Evolutionary conservation across 2,888 invertebrate species (phyloP).

Genomic region (Alviniconcha strummeri): DNA sequence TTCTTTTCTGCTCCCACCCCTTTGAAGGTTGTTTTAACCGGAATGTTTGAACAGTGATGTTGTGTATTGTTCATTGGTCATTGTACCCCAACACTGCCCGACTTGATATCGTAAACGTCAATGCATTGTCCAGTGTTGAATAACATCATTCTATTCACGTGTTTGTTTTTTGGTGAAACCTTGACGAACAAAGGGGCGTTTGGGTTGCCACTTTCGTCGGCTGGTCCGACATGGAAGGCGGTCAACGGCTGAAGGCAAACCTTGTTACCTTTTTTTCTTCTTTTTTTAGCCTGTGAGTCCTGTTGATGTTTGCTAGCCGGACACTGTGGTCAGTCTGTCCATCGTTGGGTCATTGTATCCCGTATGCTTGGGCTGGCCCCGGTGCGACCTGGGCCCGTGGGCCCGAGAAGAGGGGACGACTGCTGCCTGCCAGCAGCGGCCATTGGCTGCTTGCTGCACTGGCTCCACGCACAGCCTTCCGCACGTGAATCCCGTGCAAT

Average conservation of each 20-base stretch:
- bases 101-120: background rate
- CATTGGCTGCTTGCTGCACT: background rate
- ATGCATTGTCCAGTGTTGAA: background rate
- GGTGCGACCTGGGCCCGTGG: constrained; percentile 30
- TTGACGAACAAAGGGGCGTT: too few relatives aligned
- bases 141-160: background rate
- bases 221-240: background rate
- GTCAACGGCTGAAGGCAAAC: background rate
- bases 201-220: background rate
- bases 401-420: constrained; percentile 27
- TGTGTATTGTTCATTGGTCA: too few relatives aligned
- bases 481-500: background rate
- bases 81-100: too few relatives aligned
- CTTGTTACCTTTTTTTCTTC: background rate
- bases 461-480: background rate
- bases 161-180: background rate
- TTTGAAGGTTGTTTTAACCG: too few relatives aligned
- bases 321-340: background rate
- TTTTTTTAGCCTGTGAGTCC: background rate
- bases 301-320: constrained; percentile 5
- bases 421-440: background rate
- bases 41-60: too few relatives aligned
- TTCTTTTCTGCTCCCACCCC: background rate
- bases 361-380: constrained; percentile 41
- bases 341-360: constrained; percentile 25